Base-by-base conservation (phyloP, 2,797 vertebrate species). In the Halcyon chelicuti region DNA sequence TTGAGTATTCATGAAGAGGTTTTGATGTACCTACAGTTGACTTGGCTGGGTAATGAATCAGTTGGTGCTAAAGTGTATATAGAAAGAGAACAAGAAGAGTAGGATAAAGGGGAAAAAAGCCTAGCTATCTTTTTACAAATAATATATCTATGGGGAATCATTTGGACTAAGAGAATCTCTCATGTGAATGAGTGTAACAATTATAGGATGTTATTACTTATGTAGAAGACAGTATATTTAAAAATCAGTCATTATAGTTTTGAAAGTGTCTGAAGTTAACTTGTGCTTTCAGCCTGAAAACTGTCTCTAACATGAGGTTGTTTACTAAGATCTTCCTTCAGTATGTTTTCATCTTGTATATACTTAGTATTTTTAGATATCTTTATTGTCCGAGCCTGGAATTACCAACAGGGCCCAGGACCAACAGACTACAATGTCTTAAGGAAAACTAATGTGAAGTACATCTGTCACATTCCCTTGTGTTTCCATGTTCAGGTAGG, bases 101-200 rank as follows among this genome's bases (percentile, higher is more conserved):
- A 75, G 6, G 42, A 63, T 12, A 60, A 57, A 31, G 5, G 13
- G 7, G 4, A 7, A 67, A 47, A 61, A 23, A 8, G 0, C 0
- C 3, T 7, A 42, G 7, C 2, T 1, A 4, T 33, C 8, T 47
- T 77, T 84, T 77, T 28, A 12, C 23, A 81, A 82, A 51, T 20
- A 46, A 10, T 58, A 2, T 7, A 37, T 28, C 42, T 18, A 11
- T 21, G 22, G 0, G 29, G 7, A 68, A 40, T 65, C 63, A 68
- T 72, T 62, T 72, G 29, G 6, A 17, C 46, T 70, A 46, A 89
- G 67, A 60, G 9, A 44, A 58, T 81, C 23, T 70, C 17, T 78
- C 5, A 35, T 6, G 42, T 20, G 10, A 66, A 21, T 29, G 20
- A n/a, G 35, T 19, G 4, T 18, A 61, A 44, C 22, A 68, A 2